Base-by-base conservation (phyloP, 2,888 invertebrate species). In the Neocrepidodera transversa region DNA sequence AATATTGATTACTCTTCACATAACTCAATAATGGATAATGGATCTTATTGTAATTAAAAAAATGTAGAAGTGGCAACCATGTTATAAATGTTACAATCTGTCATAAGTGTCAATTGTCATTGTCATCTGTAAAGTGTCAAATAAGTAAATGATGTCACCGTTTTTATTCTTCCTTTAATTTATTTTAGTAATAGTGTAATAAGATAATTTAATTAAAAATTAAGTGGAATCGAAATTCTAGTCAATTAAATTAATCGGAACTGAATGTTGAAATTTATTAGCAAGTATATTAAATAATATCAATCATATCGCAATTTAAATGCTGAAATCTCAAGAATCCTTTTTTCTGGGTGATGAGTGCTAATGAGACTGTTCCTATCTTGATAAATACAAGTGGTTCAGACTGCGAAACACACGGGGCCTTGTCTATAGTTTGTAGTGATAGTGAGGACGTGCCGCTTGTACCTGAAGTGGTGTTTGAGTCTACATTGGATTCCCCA, bases 391-490 rank as follows among this genome's bases (percentile, higher is more conserved):
- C 76, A 59, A 72, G 72, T 64, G 68, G 70, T 65, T 70, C 66
- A 42, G 74, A 74, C 65, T 74, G 70, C 70, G 74, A 76, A 69
- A 73, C 74, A 64, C 76, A 73, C 62, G 72, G 76, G 72, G 74
- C 74, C 71, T 73, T 77, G 68, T 70, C 69, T 14, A 53, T 64
- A 57, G 63, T 65, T 54, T 70, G 73, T 63, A 77, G 77, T 67
- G 78, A 78, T 42, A 74, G 80, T 28, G 87, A 90, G 79, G 90
- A 90, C 80, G 87, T 89, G 79, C 86, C 87, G 79, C 82, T 90
- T 79, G 87, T 92, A 73, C 93, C 93, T 69, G 93, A 93, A 81
- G 88, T 93, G 71, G 87, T 87, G 68, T 93, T 92, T 80, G 90
- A 89, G 81, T 85, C 88, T 79, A 87, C 87, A 83, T 88, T 91